phyloP scores from a whole-genome alignment of 1,140 invertebrate genomes.

The Copidosoma floridanum region DNA sequence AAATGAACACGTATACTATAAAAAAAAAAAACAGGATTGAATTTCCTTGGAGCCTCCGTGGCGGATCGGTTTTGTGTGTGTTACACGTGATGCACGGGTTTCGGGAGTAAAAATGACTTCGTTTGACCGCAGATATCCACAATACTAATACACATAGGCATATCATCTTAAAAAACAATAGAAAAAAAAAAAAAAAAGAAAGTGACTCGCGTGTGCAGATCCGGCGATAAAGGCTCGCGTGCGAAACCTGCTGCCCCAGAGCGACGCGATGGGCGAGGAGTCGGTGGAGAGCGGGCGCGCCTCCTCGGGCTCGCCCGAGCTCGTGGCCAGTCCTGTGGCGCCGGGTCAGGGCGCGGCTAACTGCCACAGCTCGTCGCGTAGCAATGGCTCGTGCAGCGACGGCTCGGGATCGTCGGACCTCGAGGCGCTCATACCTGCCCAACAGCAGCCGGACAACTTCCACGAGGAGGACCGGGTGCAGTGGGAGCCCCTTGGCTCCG shows the following conservation, averaged over 20 bases:
- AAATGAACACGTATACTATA: too few relatives aligned
- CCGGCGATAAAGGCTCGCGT: conserved; percentile 80
- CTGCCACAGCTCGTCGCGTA: conserved; percentile 36
- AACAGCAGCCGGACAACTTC: conserved; percentile 48
- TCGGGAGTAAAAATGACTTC: too few relatives aligned
- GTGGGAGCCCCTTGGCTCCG: conserved; percentile 57
- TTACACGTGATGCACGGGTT: too few relatives aligned
- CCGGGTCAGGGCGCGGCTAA: conserved; percentile 37
- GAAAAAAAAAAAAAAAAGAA: not conserved
- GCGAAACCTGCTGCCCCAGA: conserved; percentile 68
- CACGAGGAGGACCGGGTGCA: conserved; percentile 58
- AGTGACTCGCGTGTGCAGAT: conserved; percentile 62
- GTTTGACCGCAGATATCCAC: too few relatives aligned
- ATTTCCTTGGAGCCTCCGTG: too few relatives aligned
- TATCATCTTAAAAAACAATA: too few relatives aligned
- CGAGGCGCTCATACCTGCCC: conserved; percentile 50
- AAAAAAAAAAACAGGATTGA: too few relatives aligned
- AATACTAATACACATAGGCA: too few relatives aligned
- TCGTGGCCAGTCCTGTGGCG: not conserved
- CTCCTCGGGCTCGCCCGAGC: conserved; percentile 4
- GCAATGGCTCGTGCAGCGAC: conserved; percentile 56
- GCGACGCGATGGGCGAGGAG: conserved; percentile 47
- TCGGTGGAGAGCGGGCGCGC: conserved; percentile 20
- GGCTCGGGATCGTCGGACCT: conserved; percentile 53
- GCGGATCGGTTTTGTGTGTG: too few relatives aligned